These are phyloP conservation scores for Limnothrissa miodon DNA, from an alignment of 2,113 vertebrate genomes.

Conservation along the genomic window DNA sequence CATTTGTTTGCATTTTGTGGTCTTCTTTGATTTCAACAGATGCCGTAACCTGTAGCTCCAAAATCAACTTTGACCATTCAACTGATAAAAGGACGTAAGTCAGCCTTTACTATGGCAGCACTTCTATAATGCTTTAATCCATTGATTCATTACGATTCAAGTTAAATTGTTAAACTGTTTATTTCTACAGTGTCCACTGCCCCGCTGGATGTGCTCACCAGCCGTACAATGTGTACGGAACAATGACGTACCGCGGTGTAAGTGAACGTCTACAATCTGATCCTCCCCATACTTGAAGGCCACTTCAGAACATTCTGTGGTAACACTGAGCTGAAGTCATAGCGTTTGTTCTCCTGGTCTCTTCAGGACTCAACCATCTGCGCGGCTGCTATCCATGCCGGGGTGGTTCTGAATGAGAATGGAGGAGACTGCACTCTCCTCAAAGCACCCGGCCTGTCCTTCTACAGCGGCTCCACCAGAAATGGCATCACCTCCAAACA, in stretches of 20 bases:
- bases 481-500: constrained; percentile 70
- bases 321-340: not conserved
- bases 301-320: not conserved
- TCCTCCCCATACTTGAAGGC: not conserved
- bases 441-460: constrained; percentile 61
- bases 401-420: constrained; percentile 63
- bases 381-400: constrained; percentile 72
- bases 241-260: constrained; percentile 67
- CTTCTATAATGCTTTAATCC: not conserved
- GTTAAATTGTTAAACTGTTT: not conserved
- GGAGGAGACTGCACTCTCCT: constrained; percentile 75
- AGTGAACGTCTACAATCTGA: constrained; percentile 22
- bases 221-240: constrained; percentile 63
- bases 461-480: constrained; percentile 66
- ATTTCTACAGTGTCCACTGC: constrained; percentile 67
- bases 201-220: constrained; percentile 62
- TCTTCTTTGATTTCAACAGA: constrained; percentile 54
- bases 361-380: constrained; percentile 74
- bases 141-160: not conserved
- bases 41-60: constrained; percentile 61
- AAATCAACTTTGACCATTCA: constrained; percentile 57
- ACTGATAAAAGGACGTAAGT: constrained; percentile 65
- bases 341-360: not conserved
- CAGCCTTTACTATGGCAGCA: not conserved
- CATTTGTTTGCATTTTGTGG: not conserved